A percentile compares a stretch with the other conserved stretches of the same genome.
phyloP scores from a whole-genome alignment of 2,113 vertebrate species.

The Erpornis zantholeuca region DNA sequence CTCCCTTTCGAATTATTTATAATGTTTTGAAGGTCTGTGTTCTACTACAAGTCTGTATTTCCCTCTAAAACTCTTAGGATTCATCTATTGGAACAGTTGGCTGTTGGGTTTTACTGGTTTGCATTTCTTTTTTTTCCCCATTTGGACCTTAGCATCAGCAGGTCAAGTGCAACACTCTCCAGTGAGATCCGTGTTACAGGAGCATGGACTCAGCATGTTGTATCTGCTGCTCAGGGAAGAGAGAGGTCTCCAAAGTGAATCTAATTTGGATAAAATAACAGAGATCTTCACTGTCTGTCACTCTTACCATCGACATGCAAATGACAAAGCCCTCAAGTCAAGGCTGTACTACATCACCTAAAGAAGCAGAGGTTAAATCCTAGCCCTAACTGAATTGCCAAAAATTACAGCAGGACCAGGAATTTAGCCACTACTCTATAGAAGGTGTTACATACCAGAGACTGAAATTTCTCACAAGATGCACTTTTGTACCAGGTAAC shows the following conservation, averaged over 20 bases:
- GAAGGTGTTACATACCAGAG: neutral
- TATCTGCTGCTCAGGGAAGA: neutral
- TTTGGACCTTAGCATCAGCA: neutral
- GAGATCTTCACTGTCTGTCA: neutral
- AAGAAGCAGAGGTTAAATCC: neutral
- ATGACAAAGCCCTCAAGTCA: neutral
- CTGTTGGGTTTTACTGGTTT: neutral
- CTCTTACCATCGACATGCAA: neutral
- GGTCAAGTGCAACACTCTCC: neutral
- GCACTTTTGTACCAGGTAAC: neutral
- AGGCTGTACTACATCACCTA: neutral
- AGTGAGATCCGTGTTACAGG: neutral
- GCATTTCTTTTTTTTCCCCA: neutral
- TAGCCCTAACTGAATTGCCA: neutral
- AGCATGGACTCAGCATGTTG: rapidly evolving
- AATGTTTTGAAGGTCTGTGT: neutral
- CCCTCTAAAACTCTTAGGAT: neutral
- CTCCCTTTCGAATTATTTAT: neutral
- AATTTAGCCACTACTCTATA: neutral
- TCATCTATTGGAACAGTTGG: neutral
- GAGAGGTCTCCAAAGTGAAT: neutral
- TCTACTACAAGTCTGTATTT: neutral
- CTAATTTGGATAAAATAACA: neutral
- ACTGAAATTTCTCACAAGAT: neutral
- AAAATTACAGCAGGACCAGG: neutral